These are phyloP conservation scores for Kryptopterus vitreolus DNA, from an alignment of 2,797 vertebrate genomes.

Conservation along the genomic window DNA sequence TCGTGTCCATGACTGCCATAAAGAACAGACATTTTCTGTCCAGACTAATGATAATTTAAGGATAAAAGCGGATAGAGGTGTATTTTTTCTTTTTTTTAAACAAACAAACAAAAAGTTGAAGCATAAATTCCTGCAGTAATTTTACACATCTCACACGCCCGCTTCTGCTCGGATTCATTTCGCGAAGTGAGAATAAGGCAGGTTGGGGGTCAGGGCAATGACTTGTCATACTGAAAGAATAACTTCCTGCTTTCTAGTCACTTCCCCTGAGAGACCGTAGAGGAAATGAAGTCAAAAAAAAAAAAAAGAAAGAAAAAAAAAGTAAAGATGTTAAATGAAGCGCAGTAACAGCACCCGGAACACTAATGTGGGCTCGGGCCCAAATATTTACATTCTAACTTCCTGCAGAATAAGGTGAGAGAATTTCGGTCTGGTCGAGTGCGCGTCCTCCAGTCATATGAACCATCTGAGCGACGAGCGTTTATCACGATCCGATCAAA, in stretches of 20 bases:
- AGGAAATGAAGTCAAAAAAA: conserved; percentile 33
- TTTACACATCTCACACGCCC: neutral
- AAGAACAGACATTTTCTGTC: neutral
- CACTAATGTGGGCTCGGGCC: neutral
- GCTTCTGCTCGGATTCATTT: conserved; percentile 16
- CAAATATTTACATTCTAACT: conserved; percentile 26
- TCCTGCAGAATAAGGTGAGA: conserved; percentile 34
- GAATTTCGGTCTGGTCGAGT: neutral
- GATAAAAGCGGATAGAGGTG: neutral
- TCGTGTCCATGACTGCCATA: neutral
- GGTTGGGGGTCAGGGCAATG: conserved; percentile 26
- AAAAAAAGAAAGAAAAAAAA: neutral
- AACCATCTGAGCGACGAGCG: conserved; percentile 20
- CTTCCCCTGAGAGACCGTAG: conserved; percentile 38
- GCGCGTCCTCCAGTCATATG: conserved; percentile 32
- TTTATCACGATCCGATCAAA: conserved; percentile 22
- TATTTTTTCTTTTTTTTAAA: neutral
- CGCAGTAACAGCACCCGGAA: neutral
- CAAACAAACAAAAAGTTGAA: too few relatives aligned
- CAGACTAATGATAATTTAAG: neutral
- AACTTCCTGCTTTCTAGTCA: conserved; percentile 49
- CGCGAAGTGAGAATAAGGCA: conserved; percentile 46
- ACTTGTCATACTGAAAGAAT: conserved; percentile 41
- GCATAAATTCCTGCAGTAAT: too few relatives aligned
- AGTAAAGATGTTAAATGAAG: neutral